phyloP scores from a whole-genome alignment of 2,888 invertebrate genomes.

The Oscheius onirici region DNA sequence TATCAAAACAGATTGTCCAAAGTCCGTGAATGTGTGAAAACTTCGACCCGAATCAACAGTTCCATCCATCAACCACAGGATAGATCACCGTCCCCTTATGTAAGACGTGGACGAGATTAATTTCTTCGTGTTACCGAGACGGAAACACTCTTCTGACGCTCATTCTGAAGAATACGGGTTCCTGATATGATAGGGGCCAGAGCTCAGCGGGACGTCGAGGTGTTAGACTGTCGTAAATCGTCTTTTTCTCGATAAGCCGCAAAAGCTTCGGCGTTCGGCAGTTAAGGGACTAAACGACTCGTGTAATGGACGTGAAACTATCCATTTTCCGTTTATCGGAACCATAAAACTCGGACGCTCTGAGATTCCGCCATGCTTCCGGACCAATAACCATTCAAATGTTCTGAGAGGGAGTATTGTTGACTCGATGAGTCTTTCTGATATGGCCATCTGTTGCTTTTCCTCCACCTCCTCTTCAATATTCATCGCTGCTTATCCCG shows the following conservation, averaged over 20 bases:
- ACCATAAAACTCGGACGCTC: conserved; percentile 21
- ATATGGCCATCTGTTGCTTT: conserved; percentile 20
- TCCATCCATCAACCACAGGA: conserved; percentile 18
- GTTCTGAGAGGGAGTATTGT: conserved; percentile 12
- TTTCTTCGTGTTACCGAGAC: not conserved
- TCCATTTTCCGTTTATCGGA: conserved; percentile 31
- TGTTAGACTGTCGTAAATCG: conserved; percentile 20
- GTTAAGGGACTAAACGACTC: conserved; percentile 31
- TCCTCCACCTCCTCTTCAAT: conserved; percentile 2
- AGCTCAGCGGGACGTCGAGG: conserved; percentile 4
- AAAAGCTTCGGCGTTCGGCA: conserved; percentile 30
- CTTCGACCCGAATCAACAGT: conserved; percentile 24
- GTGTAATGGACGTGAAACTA: conserved; percentile 30
- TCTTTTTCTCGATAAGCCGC: conserved; percentile 28
- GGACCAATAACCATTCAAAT: not conserved
- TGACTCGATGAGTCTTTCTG: not conserved
- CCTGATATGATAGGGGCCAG: conserved; percentile 22
- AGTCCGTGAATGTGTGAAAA: conserved; percentile 11
- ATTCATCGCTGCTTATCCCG: conserved; percentile 17
- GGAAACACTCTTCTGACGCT: not conserved
- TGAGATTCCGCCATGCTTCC: conserved; percentile 26
- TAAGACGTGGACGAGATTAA: conserved; percentile 11
- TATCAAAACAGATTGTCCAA: not conserved
- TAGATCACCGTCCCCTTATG: conserved; percentile 1
- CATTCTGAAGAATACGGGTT: not conserved